phyloP scores from a whole-genome alignment of 2,888 invertebrate species.

The Amblyteles armatorius region DNA sequence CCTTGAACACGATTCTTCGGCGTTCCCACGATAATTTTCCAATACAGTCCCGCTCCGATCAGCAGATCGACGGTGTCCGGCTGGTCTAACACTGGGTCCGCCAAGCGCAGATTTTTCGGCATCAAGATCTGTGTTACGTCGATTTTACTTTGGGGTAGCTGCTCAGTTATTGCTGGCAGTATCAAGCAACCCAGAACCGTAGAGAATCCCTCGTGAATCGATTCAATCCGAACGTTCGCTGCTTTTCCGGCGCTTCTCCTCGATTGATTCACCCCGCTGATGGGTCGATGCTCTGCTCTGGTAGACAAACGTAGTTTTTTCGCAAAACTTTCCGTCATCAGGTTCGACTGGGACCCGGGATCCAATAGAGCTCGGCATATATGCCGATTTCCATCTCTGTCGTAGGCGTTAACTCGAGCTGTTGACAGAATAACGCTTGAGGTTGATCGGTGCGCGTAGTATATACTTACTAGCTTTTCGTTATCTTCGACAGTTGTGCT shows the following conservation, averaged over 20 bases:
- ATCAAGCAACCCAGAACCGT: constrained; percentile 34
- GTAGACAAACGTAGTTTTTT: constrained; percentile 39
- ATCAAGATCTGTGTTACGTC: constrained; percentile 29
- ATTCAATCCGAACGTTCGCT: constrained; percentile 21
- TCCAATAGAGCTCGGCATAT: constrained; percentile 56
- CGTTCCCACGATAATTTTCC: constrained; percentile 35
- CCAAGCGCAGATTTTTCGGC: constrained; percentile 32
- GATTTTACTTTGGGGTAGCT: constrained; percentile 35
- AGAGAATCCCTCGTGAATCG: constrained; percentile 34
- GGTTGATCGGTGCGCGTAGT: constrained; percentile 32
- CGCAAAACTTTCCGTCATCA: constrained; percentile 52
- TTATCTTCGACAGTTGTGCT: not conserved
- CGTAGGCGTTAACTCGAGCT: constrained; percentile 23
- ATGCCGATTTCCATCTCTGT: constrained; percentile 24
- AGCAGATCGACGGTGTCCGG: constrained; percentile 42
- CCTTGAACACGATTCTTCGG: constrained; percentile 31
- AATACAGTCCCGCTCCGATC: constrained; percentile 42
- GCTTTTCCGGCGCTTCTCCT: constrained; percentile 22
- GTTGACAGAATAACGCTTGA: constrained; percentile 45
- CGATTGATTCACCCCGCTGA: constrained; percentile 56
- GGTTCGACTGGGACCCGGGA: constrained; percentile 54
- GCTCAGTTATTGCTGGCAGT: constrained; percentile 42
- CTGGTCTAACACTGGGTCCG: constrained; percentile 30
- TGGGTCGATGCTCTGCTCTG: constrained; percentile 28
- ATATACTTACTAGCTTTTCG: constrained; percentile 17